phyloP scores from a whole-genome alignment of 2,797 vertebrate genomes.

The Gymnothorax javanicus region DNA sequence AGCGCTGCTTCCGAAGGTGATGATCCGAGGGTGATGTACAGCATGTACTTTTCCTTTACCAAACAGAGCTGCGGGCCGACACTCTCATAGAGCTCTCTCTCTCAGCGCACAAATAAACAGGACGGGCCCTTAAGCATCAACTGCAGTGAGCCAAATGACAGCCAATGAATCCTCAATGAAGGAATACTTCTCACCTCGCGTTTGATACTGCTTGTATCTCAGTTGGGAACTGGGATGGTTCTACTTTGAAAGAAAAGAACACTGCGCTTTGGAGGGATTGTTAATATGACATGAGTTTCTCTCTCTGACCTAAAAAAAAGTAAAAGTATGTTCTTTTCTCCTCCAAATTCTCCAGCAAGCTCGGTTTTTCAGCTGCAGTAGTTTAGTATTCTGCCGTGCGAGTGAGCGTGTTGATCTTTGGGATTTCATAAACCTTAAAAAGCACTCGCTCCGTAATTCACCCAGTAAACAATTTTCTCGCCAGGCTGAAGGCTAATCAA shows the following conservation, averaged over 20 bases:
- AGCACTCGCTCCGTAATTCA: background rate
- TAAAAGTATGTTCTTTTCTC: background rate
- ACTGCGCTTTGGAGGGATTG: constrained; percentile 44
- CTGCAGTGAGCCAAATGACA: constrained; percentile 71
- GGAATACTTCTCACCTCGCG: constrained; percentile 46
- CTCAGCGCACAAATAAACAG: constrained; percentile 94
- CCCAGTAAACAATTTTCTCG: background rate
- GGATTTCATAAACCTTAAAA: background rate
- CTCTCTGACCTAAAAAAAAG: background rate
- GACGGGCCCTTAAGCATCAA: constrained; percentile 84
- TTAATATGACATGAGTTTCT: constrained; percentile 12
- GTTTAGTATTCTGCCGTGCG: background rate
- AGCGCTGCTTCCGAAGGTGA: background rate
- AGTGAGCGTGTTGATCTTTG: background rate
- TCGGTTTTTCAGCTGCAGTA: background rate
- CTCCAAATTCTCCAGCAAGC: background rate
- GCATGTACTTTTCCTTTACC: constrained; percentile 15
- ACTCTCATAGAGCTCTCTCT: constrained; percentile 77
- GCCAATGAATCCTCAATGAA: constrained; percentile 59
- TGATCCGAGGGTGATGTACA: background rate
- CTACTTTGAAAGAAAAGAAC: constrained; percentile 56
- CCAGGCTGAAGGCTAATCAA: background rate
- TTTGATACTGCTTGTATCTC: constrained; percentile 55
- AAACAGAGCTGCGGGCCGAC: constrained; percentile 65
- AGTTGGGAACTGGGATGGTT: constrained; percentile 57